These are phyloP conservation scores for Pteruthius melanotis DNA, from an alignment of 2,113 vertebrate species.

Conservation along the genomic window DNA sequence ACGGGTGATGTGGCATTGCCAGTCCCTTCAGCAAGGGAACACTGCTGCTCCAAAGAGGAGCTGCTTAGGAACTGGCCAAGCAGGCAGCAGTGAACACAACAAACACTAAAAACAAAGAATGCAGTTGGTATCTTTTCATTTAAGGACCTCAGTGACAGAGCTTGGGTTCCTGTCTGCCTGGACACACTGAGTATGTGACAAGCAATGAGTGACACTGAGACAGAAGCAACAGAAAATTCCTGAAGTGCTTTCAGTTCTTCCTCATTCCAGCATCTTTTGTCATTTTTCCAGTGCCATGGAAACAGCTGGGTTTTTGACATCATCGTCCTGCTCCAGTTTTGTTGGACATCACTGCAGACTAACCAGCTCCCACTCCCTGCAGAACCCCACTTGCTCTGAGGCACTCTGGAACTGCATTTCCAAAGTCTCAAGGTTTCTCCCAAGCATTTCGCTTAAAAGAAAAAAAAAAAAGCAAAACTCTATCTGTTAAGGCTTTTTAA, in stretches of 20 bases:
- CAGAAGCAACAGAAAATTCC: not conserved
- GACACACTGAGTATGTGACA: not conserved
- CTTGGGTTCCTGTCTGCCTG: not conserved
- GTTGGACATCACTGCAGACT: not conserved
- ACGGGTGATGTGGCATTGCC: accelerated
- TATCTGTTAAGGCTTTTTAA: not conserved
- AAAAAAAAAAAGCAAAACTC: accelerated
- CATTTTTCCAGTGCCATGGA: not conserved
- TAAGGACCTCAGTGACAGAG: not conserved
- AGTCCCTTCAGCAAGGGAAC: not conserved
- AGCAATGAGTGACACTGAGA: not conserved
- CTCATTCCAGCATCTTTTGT: not conserved
- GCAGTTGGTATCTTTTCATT: not conserved
- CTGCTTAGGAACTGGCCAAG: not conserved
- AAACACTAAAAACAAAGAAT: not conserved
- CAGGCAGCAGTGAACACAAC: not conserved
- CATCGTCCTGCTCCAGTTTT: not conserved
- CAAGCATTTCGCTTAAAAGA: not conserved
- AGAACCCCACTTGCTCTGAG: not conserved
- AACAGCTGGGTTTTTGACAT: not conserved
- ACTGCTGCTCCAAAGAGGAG: not conserved
- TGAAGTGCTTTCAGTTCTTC: not conserved
- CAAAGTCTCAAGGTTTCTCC: not conserved
- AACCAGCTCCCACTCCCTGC: not conserved
- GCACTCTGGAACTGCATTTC: not conserved